Evolutionary conservation across 1,140 invertebrate species (phyloP).

Genomic region (Rhysida immarginata): DNA sequence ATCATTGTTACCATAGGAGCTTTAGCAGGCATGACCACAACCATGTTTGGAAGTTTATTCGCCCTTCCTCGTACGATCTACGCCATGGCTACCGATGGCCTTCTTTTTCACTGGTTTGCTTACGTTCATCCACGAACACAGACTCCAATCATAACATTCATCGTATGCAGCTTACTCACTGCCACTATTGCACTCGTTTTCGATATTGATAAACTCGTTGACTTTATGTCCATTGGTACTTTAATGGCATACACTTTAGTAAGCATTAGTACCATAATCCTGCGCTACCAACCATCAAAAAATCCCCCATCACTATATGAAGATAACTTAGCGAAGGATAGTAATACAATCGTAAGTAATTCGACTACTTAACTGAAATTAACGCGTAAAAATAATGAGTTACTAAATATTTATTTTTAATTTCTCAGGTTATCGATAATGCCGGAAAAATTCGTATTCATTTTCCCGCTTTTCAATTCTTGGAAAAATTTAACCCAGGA

Average conservation of each 20-base stretch:
- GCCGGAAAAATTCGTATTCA: constrained; percentile 46
- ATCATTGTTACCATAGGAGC: constrained; percentile 74
- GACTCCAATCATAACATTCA: constrained; percentile 62
- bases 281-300: constrained; percentile 61
- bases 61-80: constrained; percentile 69
- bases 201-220: constrained; percentile 76
- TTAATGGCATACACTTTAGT: constrained; percentile 81
- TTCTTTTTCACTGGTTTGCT: constrained; percentile 60
- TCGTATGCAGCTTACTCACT: constrained; percentile 58
- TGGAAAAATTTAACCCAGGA: constrained; percentile 51
- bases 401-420: neutral
- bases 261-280: constrained; percentile 68
- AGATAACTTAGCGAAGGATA: neutral
- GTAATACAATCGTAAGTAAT: neutral
- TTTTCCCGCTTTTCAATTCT: constrained; percentile 50
- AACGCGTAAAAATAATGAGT: neutral
- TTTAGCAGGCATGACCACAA: constrained; percentile 72
- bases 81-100: constrained; percentile 73
- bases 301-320: no score
- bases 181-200: constrained; percentile 68
- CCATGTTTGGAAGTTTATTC: constrained; percentile 66
- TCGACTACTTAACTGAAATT: neutral
- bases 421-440: neutral
- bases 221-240: constrained; percentile 88
- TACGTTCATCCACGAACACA: constrained; percentile 57